phyloP scores from a whole-genome alignment of 2,888 invertebrate genomes.

The Scotopteryx bipunctaria region DNA sequence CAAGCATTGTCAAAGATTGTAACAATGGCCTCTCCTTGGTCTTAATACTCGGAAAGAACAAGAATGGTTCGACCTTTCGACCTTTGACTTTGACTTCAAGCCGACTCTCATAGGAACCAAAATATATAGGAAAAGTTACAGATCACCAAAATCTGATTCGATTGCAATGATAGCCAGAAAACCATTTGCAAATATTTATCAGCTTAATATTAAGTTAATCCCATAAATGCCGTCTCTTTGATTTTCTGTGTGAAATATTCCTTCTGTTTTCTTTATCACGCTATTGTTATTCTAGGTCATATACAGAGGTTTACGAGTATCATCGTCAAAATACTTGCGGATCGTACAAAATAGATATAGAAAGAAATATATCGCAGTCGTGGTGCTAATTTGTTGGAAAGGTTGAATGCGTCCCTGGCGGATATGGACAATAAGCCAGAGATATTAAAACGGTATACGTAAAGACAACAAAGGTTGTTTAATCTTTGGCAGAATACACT shows the following conservation, averaged over 20 bases:
- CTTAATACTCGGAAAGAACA: conserved; percentile 6
- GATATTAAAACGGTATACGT: conserved; percentile 39
- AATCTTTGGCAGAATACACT: conserved; percentile 4
- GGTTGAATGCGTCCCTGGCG: conserved; percentile 33
- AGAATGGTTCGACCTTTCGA: conserved; percentile 14
- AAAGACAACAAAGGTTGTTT: conserved; percentile 11
- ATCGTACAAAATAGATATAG: conserved; percentile 36
- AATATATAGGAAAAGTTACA: neutral
- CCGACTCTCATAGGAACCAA: neutral
- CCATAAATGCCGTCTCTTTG: too few species aligned
- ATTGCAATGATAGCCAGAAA: too few species aligned
- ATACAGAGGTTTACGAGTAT: too few species aligned
- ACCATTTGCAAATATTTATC: too few species aligned
- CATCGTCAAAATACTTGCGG: conserved; percentile 13
- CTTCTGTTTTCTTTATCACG: too few species aligned
- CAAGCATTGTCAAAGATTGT: conserved; percentile 11
- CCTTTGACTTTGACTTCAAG: conserved; percentile 14
- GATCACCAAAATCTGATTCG: too few species aligned
- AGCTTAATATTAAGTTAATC: too few species aligned
- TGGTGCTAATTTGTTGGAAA: conserved; percentile 44
- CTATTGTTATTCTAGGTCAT: too few species aligned
- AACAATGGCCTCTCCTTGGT: conserved; percentile 8
- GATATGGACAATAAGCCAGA: conserved; percentile 38
- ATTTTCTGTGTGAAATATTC: too few species aligned
- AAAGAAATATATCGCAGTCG: conserved; percentile 36